Evolutionary conservation across 2,113 vertebrate genomes (phyloP).

Genomic region (Tetrax tetrax): DNA sequence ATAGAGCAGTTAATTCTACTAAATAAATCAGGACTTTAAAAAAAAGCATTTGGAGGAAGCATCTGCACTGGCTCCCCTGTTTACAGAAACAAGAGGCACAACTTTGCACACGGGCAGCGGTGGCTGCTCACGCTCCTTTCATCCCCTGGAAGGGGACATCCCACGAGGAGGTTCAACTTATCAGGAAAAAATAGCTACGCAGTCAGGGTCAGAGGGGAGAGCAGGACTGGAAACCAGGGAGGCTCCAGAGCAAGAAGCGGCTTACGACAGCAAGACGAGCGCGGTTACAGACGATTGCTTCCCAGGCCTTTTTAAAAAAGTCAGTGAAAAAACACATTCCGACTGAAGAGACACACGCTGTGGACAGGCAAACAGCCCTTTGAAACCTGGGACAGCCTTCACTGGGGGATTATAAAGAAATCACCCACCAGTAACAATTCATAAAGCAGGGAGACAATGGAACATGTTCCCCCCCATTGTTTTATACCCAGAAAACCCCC

Average conservation of each 20-base stretch:
- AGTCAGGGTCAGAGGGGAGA: neutral
- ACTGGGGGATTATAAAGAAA: neutral
- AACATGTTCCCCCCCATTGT: neutral
- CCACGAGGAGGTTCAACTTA: neutral
- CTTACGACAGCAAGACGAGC: neutral
- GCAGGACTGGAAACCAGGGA: neutral
- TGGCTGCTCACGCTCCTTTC: neutral
- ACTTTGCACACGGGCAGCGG: accelerated
- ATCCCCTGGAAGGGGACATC: neutral
- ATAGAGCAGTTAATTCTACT: neutral
- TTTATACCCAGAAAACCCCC: neutral
- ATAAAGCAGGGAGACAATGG: neutral
- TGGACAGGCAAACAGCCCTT: neutral
- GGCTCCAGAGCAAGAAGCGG: neutral
- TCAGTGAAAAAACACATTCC: neutral
- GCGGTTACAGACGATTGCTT: neutral
- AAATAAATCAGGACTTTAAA: neutral
- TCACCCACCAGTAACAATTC: neutral
- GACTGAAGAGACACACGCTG: neutral
- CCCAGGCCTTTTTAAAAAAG: neutral
- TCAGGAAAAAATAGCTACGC: neutral
- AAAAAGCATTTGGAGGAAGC: neutral
- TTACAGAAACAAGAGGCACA: neutral
- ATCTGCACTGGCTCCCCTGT: neutral
- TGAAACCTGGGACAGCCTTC: neutral